Conservation (phyloP, 2,888 invertebrate species). For the Eupithecia vulgata region DNA sequence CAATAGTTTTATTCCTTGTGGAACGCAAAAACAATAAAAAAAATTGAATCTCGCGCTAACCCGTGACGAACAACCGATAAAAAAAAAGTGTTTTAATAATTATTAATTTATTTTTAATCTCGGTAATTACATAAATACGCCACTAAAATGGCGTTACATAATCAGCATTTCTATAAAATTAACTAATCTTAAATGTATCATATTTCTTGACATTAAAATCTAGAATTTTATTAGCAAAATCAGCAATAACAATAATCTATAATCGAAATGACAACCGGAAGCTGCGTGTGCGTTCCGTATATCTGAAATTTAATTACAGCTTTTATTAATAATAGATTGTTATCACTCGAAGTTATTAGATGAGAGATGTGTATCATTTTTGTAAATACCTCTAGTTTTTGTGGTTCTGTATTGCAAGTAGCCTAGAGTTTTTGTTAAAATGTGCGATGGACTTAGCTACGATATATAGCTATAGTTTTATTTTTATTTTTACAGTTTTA, state of each 20-base stretch:
- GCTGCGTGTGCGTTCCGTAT: slow-evolving; percentile 72
- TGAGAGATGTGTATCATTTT: slow-evolving; percentile 4
- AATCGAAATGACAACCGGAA: slow-evolving; percentile 56
- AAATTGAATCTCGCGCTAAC: no score
- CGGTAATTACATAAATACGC: not conserved
- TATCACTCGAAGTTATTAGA: slow-evolving; percentile 6
- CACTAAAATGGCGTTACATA: not conserved
- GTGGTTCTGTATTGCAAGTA: not conserved
- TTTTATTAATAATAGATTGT: slow-evolving; percentile 9
- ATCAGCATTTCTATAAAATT: not conserved
- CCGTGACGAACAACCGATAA: no score
- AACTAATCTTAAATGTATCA: not conserved
- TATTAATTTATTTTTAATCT: no score
- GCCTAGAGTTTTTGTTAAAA: not conserved
- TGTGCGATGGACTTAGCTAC: not conserved
- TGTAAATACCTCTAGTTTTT: not conserved
- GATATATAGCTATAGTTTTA: no score
- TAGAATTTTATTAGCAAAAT: slow-evolving; percentile 7
- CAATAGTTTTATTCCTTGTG: no score
- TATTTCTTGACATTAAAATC: not conserved
- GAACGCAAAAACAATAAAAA: no score
- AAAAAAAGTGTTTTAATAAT: no score
- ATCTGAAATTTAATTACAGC: slow-evolving; percentile 58
- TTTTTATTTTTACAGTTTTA: no score
- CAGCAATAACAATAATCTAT: slow-evolving; percentile 19